phyloP scores from a whole-genome alignment of 2,113 vertebrate species.

The Peucedramus taeniatus region DNA sequence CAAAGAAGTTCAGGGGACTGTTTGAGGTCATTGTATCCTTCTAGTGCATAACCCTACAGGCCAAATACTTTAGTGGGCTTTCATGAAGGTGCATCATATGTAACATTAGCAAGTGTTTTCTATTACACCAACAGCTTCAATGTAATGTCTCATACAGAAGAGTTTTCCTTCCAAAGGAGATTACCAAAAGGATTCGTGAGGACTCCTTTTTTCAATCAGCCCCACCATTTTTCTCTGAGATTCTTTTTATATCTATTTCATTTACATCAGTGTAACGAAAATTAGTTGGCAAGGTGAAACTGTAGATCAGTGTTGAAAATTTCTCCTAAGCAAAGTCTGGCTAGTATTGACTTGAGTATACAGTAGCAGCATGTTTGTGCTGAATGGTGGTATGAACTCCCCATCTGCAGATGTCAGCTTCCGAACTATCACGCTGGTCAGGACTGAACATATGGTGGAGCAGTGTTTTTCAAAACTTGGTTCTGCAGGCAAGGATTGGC shows the following conservation, averaged over 20 bases:
- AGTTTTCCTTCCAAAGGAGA: neutral
- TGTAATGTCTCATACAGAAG: neutral
- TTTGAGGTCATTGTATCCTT: neutral
- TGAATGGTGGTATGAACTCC: neutral
- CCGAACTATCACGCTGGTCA: conserved; percentile 2
- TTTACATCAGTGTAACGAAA: neutral
- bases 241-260: neutral
- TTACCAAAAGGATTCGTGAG: neutral
- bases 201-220: neutral
- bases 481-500: conserved; percentile 41
- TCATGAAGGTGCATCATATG: neutral
- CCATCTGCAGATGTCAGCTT: conserved; percentile 35
- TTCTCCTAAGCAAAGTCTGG: conserved; percentile 7
- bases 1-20: neutral
- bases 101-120: neutral
- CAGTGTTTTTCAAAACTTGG: conserved; percentile 35
- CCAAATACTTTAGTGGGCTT: neutral
- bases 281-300: neutral
- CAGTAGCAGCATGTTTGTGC: neutral
- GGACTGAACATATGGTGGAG: conserved; percentile 39
- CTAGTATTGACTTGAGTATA: neutral
- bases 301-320: neutral
- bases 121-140: neutral
- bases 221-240: neutral
- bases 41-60: neutral